A percentile compares a stretch with the other conserved stretches of the same genome.
phyloP scores from a whole-genome alignment of 2,797 vertebrate genomes.

The Hypotaenidia philippensis region DNA sequence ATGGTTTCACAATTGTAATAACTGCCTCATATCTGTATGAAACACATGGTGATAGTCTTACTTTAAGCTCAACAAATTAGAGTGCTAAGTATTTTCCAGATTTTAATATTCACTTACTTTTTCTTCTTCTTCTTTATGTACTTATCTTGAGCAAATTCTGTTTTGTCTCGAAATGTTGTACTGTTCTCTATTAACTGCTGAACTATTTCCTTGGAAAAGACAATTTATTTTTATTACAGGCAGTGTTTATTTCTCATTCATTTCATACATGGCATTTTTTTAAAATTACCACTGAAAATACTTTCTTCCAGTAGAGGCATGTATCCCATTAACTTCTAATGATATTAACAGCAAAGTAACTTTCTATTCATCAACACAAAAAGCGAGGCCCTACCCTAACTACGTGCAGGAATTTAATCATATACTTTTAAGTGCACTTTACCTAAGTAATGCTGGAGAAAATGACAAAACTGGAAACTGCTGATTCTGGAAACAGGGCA shows the following conservation, averaged over 20 bases:
- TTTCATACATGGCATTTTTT: neutral
- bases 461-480: neutral
- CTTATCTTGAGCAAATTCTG: conserved; percentile 96
- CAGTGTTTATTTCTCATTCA: neutral
- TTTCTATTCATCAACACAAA: neutral
- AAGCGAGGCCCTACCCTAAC: neutral
- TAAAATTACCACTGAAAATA: neutral
- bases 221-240: conserved; percentile 20
- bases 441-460: neutral
- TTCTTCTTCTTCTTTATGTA: conserved; percentile 99
- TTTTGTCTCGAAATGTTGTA: conserved; percentile 95
- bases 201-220: conserved; percentile 91
- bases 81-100: neutral
- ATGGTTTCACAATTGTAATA: conserved; percentile 90
- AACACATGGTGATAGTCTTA: neutral
- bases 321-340: neutral
- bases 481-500: neutral
- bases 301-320: neutral
- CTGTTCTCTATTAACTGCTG: conserved; percentile 97
- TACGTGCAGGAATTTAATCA: neutral
- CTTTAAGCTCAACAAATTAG: neutral
- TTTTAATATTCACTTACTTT: conserved; percentile 87
- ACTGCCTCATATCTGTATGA: conserved; percentile 90
- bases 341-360: neutral
- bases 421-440: neutral